Percentiles rank a stretch among this genome's conserved stretches.
phyloP scores from a whole-genome alignment of 1,140 invertebrate genomes.

The Megalonaias nervosa region DNA sequence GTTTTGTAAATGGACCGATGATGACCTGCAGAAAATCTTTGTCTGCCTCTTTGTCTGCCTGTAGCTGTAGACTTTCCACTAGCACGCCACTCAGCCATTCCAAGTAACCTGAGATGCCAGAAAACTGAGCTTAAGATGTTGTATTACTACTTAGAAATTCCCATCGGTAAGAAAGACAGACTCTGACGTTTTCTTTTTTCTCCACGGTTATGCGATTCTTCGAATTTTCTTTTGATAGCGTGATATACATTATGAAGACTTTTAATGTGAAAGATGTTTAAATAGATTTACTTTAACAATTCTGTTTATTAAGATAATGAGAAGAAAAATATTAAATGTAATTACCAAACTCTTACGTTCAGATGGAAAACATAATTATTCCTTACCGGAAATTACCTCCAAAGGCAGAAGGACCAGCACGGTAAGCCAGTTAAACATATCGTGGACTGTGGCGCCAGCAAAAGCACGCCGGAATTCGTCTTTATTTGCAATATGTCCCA shows the following conservation, averaged over 20 bases:
- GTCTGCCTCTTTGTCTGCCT: slow-evolving; percentile 39
- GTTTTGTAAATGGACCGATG: slow-evolving; percentile 72
- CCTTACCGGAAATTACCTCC: slow-evolving; percentile 66
- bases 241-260: too few species aligned
- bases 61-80: slow-evolving; percentile 52
- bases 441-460: slow-evolving; percentile 76
- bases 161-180: too few species aligned
- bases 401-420: slow-evolving; percentile 73
- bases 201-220: too few species aligned
- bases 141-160: too few species aligned
- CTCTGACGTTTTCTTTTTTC: too few species aligned
- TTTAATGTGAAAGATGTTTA: too few species aligned
- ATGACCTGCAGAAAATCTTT: slow-evolving; percentile 69
- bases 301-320: too few species aligned
- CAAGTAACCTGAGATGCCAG: slow-evolving; percentile 63
- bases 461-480: slow-evolving; percentile 75
- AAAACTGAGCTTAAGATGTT: too few species aligned
- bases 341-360: too few species aligned
- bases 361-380: background rate
- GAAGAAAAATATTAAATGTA: too few species aligned
- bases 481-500: slow-evolving; percentile 68
- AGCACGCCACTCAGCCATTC: slow-evolving; percentile 63
- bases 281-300: too few species aligned
- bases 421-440: slow-evolving; percentile 76
- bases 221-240: too few species aligned